These are phyloP conservation scores for Zaprionus vittiger DNA, from an alignment of 1,140 invertebrate genomes.

Conservation along the genomic window DNA sequence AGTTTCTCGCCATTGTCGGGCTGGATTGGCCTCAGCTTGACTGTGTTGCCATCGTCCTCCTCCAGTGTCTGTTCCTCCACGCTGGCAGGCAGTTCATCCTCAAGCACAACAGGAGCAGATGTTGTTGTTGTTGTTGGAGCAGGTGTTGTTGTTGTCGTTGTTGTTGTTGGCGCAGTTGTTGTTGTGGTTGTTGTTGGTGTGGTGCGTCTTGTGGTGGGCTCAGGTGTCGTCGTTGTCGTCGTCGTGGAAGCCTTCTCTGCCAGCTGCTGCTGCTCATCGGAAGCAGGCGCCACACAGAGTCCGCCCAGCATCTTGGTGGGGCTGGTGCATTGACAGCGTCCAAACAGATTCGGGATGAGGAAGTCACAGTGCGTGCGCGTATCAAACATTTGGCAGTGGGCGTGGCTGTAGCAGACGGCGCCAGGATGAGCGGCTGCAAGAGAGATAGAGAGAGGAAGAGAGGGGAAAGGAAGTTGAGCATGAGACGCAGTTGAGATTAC, in stretches of 20 bases:
- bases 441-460: conserved; percentile 39
- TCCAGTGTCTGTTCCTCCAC: conserved; percentile 69
- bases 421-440: conserved; percentile 92
- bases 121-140: conserved; percentile 51
- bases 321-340: conserved; percentile 92
- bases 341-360: conserved; percentile 94
- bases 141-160: conserved; percentile 37
- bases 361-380: conserved; percentile 94
- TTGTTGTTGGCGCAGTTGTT: conserved; percentile 44
- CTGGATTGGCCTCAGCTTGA: conserved; percentile 50
- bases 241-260: conserved; percentile 81
- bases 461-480: not conserved
- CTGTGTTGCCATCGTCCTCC: conserved; percentile 58
- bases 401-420: conserved; percentile 95
- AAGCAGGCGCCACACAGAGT: conserved; percentile 85
- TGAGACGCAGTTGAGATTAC: conserved; percentile 12
- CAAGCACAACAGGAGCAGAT: conserved; percentile 28
- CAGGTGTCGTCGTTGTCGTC: conserved; percentile 49
- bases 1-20: conserved; percentile 66
- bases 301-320: conserved; percentile 88
- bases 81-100: conserved; percentile 67
- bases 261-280: conserved; percentile 53
- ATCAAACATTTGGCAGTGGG: conserved; percentile 93
- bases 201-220: conserved; percentile 39
- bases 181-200: conserved; percentile 42